phyloP scores from a whole-genome alignment of 2,888 invertebrate genomes.

The Agrochola litura region DNA sequence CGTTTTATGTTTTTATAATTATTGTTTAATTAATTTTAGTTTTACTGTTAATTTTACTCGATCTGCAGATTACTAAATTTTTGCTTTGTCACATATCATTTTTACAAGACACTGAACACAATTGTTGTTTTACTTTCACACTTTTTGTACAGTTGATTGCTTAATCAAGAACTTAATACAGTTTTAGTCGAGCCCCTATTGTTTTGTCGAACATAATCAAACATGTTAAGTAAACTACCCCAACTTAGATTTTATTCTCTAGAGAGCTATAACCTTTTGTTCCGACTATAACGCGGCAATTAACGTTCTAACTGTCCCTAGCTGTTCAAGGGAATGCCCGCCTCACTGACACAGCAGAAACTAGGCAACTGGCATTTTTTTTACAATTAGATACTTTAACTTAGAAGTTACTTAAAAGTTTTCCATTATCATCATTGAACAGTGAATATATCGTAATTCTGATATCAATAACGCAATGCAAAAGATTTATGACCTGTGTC shows the following conservation, averaged over 20 bases:
- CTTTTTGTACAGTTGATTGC: neutral
- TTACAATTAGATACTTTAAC: neutral
- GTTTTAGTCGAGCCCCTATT: neutral
- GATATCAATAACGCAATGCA: neutral
- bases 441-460: neutral
- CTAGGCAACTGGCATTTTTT: neutral
- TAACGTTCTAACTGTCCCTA: constrained; percentile 69
- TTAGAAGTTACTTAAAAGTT: neutral
- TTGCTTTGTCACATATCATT: neutral
- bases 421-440: neutral
- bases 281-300: constrained; percentile 73
- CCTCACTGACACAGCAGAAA: constrained; percentile 5
- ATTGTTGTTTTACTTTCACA: neutral
- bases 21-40: neutral
- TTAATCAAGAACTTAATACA: neutral
- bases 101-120: neutral
- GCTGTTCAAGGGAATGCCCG: constrained; percentile 62
- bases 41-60: neutral
- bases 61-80: neutral
- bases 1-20: neutral
- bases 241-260: constrained; percentile 59
- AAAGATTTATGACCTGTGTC: neutral
- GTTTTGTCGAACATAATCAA: constrained; percentile 20
- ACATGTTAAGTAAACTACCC: constrained; percentile 31
- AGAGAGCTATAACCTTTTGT: constrained; percentile 59